These are phyloP conservation scores for Galbula dea DNA, from an alignment of 2,113 vertebrate species.

Conservation along the genomic window DNA sequence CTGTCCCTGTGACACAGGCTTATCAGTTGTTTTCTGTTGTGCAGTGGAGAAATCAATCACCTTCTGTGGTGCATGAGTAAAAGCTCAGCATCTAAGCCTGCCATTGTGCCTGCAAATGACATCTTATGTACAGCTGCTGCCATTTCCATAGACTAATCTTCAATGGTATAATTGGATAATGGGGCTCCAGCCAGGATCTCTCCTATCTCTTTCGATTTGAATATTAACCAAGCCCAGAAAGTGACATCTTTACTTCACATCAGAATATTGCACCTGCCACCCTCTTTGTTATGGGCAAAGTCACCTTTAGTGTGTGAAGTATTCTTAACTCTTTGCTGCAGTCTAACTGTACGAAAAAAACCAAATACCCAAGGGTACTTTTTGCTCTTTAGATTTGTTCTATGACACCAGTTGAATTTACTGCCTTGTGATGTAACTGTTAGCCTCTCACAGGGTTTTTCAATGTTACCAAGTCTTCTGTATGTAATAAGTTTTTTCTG, in stretches of 20 bases:
- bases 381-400: background rate
- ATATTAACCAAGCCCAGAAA: background rate
- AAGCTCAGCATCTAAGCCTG: background rate
- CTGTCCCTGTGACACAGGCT: background rate
- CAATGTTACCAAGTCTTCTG: background rate
- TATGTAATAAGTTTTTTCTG: background rate
- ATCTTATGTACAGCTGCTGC: slow-evolving; percentile 10
- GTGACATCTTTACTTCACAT: background rate
- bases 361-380: background rate
- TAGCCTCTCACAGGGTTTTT: background rate
- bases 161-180: background rate
- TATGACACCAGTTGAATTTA: background rate
- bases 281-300: background rate
- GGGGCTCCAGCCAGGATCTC: background rate
- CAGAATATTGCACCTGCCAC: background rate
- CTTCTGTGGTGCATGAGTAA: background rate
- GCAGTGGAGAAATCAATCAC: background rate
- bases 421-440: background rate
- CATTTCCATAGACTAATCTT: background rate
- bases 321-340: background rate
- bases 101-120: background rate
- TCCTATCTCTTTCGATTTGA: background rate
- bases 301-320: background rate
- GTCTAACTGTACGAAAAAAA: background rate
- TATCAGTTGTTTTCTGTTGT: background rate